Evolutionary conservation across 2,797 vertebrate genomes (phyloP).

Genomic region (Picus viridis): DNA sequence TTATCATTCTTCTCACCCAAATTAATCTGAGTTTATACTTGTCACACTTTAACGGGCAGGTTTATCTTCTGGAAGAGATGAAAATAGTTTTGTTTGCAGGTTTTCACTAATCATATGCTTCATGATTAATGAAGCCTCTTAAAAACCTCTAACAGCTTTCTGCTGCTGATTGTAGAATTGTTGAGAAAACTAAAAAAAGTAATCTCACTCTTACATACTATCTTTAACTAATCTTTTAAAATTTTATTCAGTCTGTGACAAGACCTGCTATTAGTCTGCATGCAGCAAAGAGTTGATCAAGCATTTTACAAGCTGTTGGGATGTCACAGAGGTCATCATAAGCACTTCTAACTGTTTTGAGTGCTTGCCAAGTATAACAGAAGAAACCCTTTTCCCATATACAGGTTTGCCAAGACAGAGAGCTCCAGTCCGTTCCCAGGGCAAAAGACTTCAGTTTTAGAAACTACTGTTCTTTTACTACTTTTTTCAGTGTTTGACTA

Average conservation of each 20-base stretch:
- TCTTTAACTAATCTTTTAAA: slow-evolving; percentile 49
- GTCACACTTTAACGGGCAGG: slow-evolving; percentile 50
- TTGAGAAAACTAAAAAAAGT: slow-evolving; percentile 52
- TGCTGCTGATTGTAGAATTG: slow-evolving; percentile 32
- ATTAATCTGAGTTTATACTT: slow-evolving; percentile 30
- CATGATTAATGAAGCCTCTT: slow-evolving; percentile 58
- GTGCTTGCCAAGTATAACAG: slow-evolving; percentile 43
- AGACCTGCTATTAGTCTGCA: slow-evolving; percentile 37
- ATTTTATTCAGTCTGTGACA: slow-evolving; percentile 52
- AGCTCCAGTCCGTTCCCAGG: slow-evolving; percentile 12
- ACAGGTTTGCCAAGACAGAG: slow-evolving; percentile 27
- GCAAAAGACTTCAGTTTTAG: slow-evolving; percentile 3
- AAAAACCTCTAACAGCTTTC: slow-evolving; percentile 42
- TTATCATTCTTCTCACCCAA: slow-evolving; percentile 36
- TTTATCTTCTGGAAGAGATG: slow-evolving; percentile 30
- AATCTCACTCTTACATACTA: slow-evolving; percentile 31
- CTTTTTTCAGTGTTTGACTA: neutral
- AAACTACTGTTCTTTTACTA: neutral
- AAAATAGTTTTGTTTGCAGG: slow-evolving; percentile 59
- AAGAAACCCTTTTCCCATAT: slow-evolving; percentile 24
- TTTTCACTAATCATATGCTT: slow-evolving; percentile 70
- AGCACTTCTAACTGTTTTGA: slow-evolving; percentile 28
- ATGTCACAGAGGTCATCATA: slow-evolving; percentile 1
- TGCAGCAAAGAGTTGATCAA: slow-evolving; percentile 28
- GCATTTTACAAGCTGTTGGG: slow-evolving; percentile 53